Evolutionary conservation across 35 echinoderm and acorn worm genomes (phyloP), one percentile per base, ranked within the genome.

Genomic region (Patiria miniata): DNA sequence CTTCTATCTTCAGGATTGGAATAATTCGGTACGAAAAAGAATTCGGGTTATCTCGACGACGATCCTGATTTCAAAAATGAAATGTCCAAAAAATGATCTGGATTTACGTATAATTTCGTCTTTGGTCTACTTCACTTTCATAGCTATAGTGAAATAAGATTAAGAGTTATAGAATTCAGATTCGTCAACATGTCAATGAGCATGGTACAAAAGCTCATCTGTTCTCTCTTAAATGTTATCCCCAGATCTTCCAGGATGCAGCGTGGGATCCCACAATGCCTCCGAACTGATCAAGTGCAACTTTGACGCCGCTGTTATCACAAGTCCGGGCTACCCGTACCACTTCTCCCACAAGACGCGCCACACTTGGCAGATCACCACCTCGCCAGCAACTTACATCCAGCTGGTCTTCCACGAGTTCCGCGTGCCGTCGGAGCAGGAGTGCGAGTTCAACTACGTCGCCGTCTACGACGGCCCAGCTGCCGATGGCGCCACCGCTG

Each of bases 181-280:
- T n/a, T n/a, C n/a, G n/a, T n/a, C n/a, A n/a, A n/a, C n/a, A n/a
- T n/a, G n/a, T n/a, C n/a, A 47, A 47, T 12, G 4, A 4, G 42
- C 42, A 47, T n/a, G 42, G 42, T 47, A 12, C 12, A 47, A 47
- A 47, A 47, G 12, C 42, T 47, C 42, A 47, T 12, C 12, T 10
- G 61, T 23, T 32, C 34, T n/a, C 12, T 34, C 28, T 32, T 69
- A 12, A 50, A 79, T 54, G 28, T 29, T 83, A 32, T 42, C 52
- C 34, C 8, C 38, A 97, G 94, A 88, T 60, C 7, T 77, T 29
- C 79, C 73, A 9, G 94, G 94, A 17, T 97, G 94, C 68, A 33
- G 78, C 30, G 87, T 92, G 16, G 89, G 93, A 56, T 9, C 36
- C 3, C 47, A 40, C 8, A 82, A 39, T 18, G 83, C 40, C 32